These are phyloP conservation scores for Pygocentrus nattereri DNA, from an alignment of 2,797 vertebrate genomes.

Conservation along the genomic window DNA sequence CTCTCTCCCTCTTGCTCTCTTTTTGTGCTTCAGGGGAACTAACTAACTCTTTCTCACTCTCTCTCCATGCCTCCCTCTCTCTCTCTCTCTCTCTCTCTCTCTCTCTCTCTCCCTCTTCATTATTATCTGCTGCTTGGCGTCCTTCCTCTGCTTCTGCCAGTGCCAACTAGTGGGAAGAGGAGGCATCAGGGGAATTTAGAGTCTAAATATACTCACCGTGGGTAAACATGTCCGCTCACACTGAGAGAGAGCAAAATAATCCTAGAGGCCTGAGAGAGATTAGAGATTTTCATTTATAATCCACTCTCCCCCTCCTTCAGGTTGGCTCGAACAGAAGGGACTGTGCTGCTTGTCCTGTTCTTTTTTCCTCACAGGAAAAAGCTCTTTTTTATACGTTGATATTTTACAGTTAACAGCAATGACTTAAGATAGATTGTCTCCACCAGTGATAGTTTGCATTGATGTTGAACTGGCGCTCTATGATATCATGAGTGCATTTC, in stretches of 20 bases:
- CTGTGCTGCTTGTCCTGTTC: slow-evolving; percentile 44
- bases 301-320: slow-evolving; percentile 55
- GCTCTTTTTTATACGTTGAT: slow-evolving; percentile 32
- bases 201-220: slow-evolving; percentile 63
- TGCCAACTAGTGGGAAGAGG: slow-evolving; percentile 62
- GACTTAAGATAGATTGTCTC: neutral
- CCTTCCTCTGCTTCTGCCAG: slow-evolving; percentile 55
- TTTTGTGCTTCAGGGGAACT: slow-evolving; percentile 49
- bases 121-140: slow-evolving; percentile 57
- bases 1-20: slow-evolving; percentile 30
- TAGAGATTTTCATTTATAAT: slow-evolving; percentile 62
- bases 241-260: slow-evolving; percentile 58
- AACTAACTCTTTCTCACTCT: slow-evolving; percentile 13
- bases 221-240: slow-evolving; percentile 62
- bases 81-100: slow-evolving; percentile 37
- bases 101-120: slow-evolving; percentile 37
- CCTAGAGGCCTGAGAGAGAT: slow-evolving; percentile 62
- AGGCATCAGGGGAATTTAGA: slow-evolving; percentile 61
- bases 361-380: slow-evolving; percentile 33
- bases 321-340: slow-evolving; percentile 51
- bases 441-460: neutral
- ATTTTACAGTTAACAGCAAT: slow-evolving; percentile 3
- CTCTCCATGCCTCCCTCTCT: slow-evolving; percentile 25
- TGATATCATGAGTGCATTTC: neutral
- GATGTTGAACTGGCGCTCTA: neutral